phyloP scores from a whole-genome alignment of 2,888 invertebrate genomes.

The Eulithis prunata region DNA sequence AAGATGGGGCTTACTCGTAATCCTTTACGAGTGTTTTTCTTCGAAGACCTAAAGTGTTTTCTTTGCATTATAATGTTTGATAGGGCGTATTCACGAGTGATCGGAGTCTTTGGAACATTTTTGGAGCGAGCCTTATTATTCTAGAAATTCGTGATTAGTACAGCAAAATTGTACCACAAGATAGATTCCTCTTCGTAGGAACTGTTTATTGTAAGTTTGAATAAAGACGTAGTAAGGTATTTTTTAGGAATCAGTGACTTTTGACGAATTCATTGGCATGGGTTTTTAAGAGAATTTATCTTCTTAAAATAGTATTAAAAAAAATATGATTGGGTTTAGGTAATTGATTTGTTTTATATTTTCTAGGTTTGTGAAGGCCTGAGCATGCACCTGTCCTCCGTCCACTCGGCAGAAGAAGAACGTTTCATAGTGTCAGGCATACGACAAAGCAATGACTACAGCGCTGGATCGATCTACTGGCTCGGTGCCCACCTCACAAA shows the following conservation, averaged over 20 bases:
- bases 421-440: slow-evolving; percentile 88
- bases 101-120: too few species aligned
- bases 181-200: too few species aligned
- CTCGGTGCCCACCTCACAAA: slow-evolving; percentile 83
- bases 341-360: neutral
- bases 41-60: slow-evolving; percentile 9
- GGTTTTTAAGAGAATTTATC: too few species aligned
- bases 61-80: slow-evolving; percentile 27
- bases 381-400: slow-evolving; percentile 88
- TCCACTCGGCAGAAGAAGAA: slow-evolving; percentile 88
- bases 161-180: too few species aligned
- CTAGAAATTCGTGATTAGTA: neutral
- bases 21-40: slow-evolving; percentile 44
- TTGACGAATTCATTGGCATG: too few species aligned
- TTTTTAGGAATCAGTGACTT: too few species aligned
- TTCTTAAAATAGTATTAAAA: too few species aligned
- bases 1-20: slow-evolving; percentile 40
- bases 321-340: too few species aligned
- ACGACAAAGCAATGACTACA: slow-evolving; percentile 88
- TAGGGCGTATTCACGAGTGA: neutral
- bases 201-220: too few species aligned
- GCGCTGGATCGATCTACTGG: slow-evolving; percentile 90
- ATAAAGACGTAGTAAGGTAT: too few species aligned
- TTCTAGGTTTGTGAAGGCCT: slow-evolving; percentile 87
- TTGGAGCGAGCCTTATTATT: neutral